These are phyloP conservation scores for Rhabdomys pumilio DNA, from an alignment of 2,797 vertebrate genomes.

Conservation along the genomic window DNA sequence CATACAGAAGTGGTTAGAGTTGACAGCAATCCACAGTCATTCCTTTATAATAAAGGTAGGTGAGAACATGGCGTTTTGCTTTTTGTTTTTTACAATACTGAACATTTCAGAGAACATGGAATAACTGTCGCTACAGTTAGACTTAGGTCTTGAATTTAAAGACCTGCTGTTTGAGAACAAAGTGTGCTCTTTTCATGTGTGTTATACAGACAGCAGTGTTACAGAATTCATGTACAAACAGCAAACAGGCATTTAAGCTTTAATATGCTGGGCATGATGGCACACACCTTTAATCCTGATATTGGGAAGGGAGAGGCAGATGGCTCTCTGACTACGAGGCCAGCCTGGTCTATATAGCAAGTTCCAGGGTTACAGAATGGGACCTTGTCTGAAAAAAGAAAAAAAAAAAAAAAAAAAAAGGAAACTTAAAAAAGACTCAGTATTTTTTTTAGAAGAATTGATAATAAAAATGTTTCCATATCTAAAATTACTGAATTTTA, in stretches of 20 bases:
- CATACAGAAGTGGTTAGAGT: conserved; percentile 67
- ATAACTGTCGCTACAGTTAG: conserved; percentile 59
- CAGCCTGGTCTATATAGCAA: neutral
- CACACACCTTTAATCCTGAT: neutral
- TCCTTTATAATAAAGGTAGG: conserved; percentile 57
- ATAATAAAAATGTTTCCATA: conserved; percentile 54
- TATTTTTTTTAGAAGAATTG: conserved; percentile 39
- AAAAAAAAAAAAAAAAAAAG: neutral
- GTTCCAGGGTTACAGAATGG: neutral
- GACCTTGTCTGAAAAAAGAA: neutral
- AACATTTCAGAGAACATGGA: conserved; percentile 61
- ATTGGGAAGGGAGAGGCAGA: neutral
- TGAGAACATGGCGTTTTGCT: neutral
- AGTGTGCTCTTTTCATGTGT: conserved; percentile 25
- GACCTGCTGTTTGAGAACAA: conserved; percentile 34
- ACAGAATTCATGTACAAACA: conserved; percentile 49
- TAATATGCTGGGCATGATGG: neutral
- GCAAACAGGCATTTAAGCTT: neutral
- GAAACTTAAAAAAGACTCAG: neutral
- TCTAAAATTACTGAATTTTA: conserved; percentile 49
- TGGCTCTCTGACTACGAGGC: neutral
- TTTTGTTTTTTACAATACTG: conserved; percentile 21
- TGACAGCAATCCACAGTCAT: conserved; percentile 32
- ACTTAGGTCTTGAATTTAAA: conserved; percentile 59
- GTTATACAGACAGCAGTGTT: conserved; percentile 48